A percentile compares a stretch with the other conserved stretches of the same genome.
These are phyloP conservation scores for Plagodis pulveraria DNA, from an alignment of 2,888 invertebrate genomes.

Conservation along the genomic window DNA sequence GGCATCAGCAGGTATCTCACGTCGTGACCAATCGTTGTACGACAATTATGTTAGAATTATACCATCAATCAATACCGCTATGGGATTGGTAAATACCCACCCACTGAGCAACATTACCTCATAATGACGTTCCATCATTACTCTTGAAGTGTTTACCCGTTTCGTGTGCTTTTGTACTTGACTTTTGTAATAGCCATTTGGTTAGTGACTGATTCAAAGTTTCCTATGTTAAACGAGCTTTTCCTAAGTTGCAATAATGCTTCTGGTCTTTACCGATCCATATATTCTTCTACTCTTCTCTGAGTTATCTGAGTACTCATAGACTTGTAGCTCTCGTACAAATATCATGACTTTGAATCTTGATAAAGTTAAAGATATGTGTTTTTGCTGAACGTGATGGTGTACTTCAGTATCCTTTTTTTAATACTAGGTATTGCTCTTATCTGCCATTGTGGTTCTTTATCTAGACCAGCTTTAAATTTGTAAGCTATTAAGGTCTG, in stretches of 20 bases:
- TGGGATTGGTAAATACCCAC: constrained; percentile 54
- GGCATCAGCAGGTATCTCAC: constrained; percentile 53
- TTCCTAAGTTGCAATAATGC: background rate
- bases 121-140: constrained; percentile 35
- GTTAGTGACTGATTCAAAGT: background rate
- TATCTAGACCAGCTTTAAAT: too few relatives aligned
- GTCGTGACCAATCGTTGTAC: constrained; percentile 72
- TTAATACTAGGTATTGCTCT: too few relatives aligned
- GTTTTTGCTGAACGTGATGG: too few relatives aligned
- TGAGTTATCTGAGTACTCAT: too few relatives aligned
- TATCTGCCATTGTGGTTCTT: too few relatives aligned
- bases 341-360: too few relatives aligned
- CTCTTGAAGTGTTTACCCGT: constrained; percentile 32
- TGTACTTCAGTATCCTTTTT: too few relatives aligned
- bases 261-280: too few relatives aligned
- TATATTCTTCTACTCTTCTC: background rate
- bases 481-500: too few relatives aligned
- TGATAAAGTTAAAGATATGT: too few relatives aligned
- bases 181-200: constrained; percentile 14
- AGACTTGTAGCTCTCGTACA: too few relatives aligned
- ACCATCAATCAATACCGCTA: constrained; percentile 72
- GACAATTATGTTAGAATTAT: constrained; percentile 74
- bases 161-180: constrained; percentile 31
- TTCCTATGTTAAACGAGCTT: background rate
- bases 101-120: constrained; percentile 38